Evolutionary conservation across 2,113 vertebrate genomes (phyloP).

Genomic region (Oreochromis niloticus): DNA sequence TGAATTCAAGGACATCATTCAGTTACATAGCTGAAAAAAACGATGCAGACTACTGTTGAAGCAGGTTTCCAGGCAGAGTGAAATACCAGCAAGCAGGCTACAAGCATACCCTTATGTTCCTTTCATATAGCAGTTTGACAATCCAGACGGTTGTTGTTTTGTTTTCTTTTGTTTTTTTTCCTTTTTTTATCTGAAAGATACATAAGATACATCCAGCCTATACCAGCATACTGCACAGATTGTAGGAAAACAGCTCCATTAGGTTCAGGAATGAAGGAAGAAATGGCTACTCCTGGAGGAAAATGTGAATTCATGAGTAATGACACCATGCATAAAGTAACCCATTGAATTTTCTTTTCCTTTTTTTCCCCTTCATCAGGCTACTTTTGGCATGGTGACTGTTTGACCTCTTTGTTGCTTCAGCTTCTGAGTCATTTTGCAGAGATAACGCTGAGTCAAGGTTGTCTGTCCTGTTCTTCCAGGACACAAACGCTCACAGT

Average conservation of each 20-base stretch:
- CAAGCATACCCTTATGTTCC: neutral
- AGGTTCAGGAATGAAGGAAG: neutral
- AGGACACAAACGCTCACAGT: neutral
- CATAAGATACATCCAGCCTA: neutral
- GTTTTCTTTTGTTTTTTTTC: neutral
- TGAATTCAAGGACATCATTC: neutral
- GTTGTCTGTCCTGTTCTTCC: conserved; percentile 38
- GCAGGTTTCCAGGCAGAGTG: neutral
- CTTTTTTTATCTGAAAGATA: neutral
- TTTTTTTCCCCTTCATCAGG: neutral
- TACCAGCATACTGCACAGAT: neutral
- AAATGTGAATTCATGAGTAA: neutral
- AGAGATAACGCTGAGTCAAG: neutral
- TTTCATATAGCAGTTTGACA: neutral
- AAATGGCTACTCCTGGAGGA: neutral
- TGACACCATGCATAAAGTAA: neutral
- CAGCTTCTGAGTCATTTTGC: neutral
- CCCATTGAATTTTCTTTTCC: neutral
- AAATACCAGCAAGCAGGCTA: neutral
- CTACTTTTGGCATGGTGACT: neutral
- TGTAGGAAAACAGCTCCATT: neutral
- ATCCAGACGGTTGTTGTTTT: neutral
- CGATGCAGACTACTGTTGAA: neutral
- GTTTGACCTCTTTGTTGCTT: neutral
- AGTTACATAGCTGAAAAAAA: neutral